Percentiles rank a stretch among this genome's conserved stretches.
These are phyloP conservation scores for Xiphophorus couchianus DNA, from an alignment of 2,113 vertebrate species.

Conservation along the genomic window DNA sequence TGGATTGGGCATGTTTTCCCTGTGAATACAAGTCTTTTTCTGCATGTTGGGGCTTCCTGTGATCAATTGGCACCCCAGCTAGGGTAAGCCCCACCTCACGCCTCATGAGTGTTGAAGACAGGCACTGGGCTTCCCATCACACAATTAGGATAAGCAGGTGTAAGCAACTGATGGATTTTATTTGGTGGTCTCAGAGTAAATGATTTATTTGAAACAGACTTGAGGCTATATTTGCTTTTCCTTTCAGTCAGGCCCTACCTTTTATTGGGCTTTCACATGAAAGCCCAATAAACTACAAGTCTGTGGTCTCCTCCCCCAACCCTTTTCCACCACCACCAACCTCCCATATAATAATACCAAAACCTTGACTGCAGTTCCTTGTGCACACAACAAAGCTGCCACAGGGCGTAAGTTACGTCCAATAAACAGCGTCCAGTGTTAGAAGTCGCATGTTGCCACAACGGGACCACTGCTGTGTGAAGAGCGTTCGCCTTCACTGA, in stretches of 20 bases:
- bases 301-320: no score
- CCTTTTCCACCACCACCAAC: no score
- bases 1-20: no score
- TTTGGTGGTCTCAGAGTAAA: neutral
- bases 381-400: constrained; percentile 17
- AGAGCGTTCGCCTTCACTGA: constrained; percentile 27
- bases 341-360: constrained; percentile 7
- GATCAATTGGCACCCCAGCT: neutral
- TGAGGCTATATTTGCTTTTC: neutral
- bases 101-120: neutral
- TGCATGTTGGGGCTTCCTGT: neutral
- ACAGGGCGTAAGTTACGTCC: constrained; percentile 31
- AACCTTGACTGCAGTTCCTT: constrained; percentile 23
- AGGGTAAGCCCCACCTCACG: no score
- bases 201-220: neutral
- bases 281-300: neutral
- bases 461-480: constrained; percentile 34
- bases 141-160: no score
- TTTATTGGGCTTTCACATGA: neutral
- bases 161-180: neutral
- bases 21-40: neutral
- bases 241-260: neutral
- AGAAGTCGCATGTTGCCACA: constrained; percentile 33
- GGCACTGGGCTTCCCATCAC: no score
- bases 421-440: constrained; percentile 35